Evolutionary conservation across 2,888 invertebrate genomes (phyloP).

Genomic region (Stictocephala bisonia): DNA sequence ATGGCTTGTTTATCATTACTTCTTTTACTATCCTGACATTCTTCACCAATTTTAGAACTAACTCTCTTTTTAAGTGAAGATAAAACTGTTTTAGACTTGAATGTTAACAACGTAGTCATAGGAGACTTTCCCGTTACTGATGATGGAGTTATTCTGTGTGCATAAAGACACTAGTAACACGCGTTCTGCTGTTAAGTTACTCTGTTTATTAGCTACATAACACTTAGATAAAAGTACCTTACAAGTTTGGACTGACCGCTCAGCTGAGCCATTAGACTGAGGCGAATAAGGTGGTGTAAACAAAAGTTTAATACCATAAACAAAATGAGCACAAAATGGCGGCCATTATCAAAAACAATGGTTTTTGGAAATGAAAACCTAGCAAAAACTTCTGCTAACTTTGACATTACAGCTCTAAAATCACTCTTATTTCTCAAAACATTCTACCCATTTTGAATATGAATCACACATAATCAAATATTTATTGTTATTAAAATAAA

Average conservation of each 20-base stretch:
- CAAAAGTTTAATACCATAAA: conserved; percentile 14
- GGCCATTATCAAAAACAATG: conserved; percentile 21
- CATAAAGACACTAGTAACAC: not conserved
- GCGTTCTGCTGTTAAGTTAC: not conserved
- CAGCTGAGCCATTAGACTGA: not conserved
- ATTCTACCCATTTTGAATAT: conserved; percentile 6
- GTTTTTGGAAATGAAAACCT: no score
- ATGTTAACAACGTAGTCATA: conserved; percentile 34
- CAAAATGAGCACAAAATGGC: not conserved
- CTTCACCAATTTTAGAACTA: not conserved
- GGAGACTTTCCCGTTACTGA: conserved; percentile 39
- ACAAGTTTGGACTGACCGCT: no score
- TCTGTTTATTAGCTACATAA: no score
- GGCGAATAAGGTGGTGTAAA: conserved; percentile 34
- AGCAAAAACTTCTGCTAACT: conserved; percentile 16
- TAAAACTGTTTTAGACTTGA: not conserved
- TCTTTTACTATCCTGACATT: no score
- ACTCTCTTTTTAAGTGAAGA: conserved; percentile 9
- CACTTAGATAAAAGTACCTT: no score
- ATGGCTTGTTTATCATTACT: no score
- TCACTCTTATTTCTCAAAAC: not conserved
- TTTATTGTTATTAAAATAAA: no score
- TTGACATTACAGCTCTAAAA: not conserved
- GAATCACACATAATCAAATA: no score
- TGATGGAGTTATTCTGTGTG: no score